These are phyloP conservation scores for Myrmecophaga tridactyla DNA, from an alignment of 2,113 vertebrate species.

Conservation along the genomic window DNA sequence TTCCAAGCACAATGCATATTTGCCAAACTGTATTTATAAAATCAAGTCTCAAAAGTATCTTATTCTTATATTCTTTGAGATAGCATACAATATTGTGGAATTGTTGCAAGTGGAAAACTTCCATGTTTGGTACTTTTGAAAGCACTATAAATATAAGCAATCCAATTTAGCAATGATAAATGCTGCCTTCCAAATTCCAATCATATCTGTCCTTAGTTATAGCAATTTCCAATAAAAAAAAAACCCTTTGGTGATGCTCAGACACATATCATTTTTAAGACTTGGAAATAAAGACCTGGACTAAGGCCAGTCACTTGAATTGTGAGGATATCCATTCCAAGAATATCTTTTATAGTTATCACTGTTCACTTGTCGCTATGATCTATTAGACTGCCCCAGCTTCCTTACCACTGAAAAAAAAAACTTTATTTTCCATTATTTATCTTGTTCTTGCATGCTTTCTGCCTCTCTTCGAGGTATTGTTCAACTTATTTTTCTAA, in stretches of 20 bases:
- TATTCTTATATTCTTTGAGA: conserved; percentile 65
- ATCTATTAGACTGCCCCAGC: conserved; percentile 75
- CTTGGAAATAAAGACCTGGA: conserved; percentile 82
- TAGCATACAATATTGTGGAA: conserved; percentile 71
- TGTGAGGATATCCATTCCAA: conserved; percentile 79
- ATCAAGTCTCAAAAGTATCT: conserved; percentile 65
- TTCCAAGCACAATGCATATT: conserved; percentile 64
- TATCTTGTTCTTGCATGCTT: conserved; percentile 74
- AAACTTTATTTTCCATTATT: conserved; percentile 79
- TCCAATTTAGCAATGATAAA: conserved; percentile 80
- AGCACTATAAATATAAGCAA: conserved; percentile 82
- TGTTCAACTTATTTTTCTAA: conserved; percentile 74
- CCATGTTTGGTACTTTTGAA: conserved; percentile 73
- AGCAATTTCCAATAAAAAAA: conserved; percentile 78
- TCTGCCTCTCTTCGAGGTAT: conserved; percentile 56
- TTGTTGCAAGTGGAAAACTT: conserved; percentile 79
- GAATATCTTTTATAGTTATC: conserved; percentile 82
- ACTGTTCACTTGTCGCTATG: conserved; percentile 73
- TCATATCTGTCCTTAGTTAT: conserved; percentile 81
- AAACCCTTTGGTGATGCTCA: conserved; percentile 70
- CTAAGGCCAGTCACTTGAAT: conserved; percentile 80
- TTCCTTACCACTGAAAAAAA: conserved; percentile 73
- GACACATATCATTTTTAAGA: conserved; percentile 82
- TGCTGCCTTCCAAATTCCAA: conserved; percentile 80
- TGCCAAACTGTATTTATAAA: conserved; percentile 73